phyloP scores from a whole-genome alignment of 2,888 invertebrate species.

The Rhagonycha fulva region DNA sequence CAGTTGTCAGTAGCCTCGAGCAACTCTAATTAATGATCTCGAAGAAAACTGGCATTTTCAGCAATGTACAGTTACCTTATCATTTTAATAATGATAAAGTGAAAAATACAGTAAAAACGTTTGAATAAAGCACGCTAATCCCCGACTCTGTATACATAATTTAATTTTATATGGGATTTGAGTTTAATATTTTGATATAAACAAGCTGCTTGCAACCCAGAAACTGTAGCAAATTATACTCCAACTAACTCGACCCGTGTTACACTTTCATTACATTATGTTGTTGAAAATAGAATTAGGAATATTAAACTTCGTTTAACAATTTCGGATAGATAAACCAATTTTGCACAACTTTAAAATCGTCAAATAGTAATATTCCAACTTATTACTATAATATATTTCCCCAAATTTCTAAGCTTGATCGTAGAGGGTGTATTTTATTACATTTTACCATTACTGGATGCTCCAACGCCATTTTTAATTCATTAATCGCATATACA shows the following conservation, averaged over 20 bases:
- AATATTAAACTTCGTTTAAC: conserved; percentile 22
- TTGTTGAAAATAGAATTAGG: conserved; percentile 26
- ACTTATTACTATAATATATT: neutral
- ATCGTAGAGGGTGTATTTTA: neutral
- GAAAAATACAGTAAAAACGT: conserved; percentile 14
- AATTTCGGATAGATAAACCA: neutral
- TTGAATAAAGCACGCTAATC: conserved; percentile 18
- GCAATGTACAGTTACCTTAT: conserved; percentile 26
- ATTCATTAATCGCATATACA: conserved; percentile 26
- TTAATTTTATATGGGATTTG: conserved; percentile 29
- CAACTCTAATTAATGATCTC: conserved; percentile 32
- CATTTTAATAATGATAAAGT: conserved; percentile 28
- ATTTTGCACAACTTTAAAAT: neutral
- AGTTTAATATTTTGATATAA: conserved; percentile 27
- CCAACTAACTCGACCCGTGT: conserved; percentile 19
- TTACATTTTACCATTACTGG: neutral
- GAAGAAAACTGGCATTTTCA: conserved; percentile 31
- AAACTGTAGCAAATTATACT: conserved; percentile 25
- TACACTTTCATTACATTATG: conserved; percentile 29
- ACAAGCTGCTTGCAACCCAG: conserved; percentile 25
- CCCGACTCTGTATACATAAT: conserved; percentile 20
- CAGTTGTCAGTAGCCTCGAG: conserved; percentile 31
- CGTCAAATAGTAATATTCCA: neutral
- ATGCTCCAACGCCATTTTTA: conserved; percentile 30
- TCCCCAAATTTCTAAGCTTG: neutral